Base-by-base conservation (phyloP, 2,888 invertebrate genomes). In the Ramazzottius varieornatus region DNA sequence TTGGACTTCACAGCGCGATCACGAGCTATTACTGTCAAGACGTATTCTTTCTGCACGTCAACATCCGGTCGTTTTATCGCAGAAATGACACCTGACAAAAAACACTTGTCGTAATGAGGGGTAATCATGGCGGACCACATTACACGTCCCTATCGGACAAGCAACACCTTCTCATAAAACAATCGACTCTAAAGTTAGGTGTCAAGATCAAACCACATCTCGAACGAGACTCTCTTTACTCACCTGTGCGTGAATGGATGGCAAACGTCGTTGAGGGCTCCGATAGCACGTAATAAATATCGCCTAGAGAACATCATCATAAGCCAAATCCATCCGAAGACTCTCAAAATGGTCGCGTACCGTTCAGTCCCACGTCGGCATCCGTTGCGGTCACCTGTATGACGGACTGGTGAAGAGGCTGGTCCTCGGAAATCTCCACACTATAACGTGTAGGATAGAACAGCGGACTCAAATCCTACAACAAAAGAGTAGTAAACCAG, bases 351-450 rank as follows among this genome's bases (percentile, higher is more conserved):
- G n/a, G n/a, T n/a, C n/a, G n/a, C n/a, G n/a, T n/a, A n/a, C n/a
- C 92, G 76, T 96, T 96, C 71, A 89, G 81, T 1, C 94, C 96
- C 40, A 88, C 80, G 76, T 98, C 96, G 1, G 96, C 93, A 78
- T 98, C 96, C 73, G 90, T 91, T 0, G 94, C 96, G 40, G 83
- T 75, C 16, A 81, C 78, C 68, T 73, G 72, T 2, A 75, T 69
- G 32, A 72, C 82, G 74, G 85, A 87, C 66, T 83, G 82, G 76
- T 92, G 88, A 67, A 89, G 78, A 16, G 88, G 84, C 67, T 85
- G 84, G 75, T 93, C 91, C 76, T 93, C 93, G 32, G 84, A 83
- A 54, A 94, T 84, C n/a, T 82, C 82, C 64, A 84, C 84, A 72
- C 85, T 85, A 77, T 94, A 94, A 70, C 86, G 85, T 64, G 84